These are phyloP conservation scores for Chloropsis hardwickii DNA, from an alignment of 2,113 vertebrate species.

Conservation along the genomic window DNA sequence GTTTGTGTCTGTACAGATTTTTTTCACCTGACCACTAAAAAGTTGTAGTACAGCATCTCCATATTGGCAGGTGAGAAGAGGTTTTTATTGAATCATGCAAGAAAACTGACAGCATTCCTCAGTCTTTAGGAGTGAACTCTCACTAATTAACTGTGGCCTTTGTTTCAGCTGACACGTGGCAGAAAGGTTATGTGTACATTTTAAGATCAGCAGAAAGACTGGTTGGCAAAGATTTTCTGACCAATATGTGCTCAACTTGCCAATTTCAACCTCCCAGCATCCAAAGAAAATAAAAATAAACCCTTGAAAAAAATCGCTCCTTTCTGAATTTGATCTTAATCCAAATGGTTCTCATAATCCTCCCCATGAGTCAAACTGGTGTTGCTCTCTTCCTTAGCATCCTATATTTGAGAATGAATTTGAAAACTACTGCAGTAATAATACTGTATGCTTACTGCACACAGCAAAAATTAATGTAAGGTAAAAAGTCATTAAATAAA, in stretches of 20 bases:
- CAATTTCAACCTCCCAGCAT: not conserved
- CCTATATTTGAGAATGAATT: not conserved
- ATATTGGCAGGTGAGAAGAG: not conserved
- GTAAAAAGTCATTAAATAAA: not conserved
- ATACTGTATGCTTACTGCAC: not conserved
- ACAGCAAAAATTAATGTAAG: not conserved
- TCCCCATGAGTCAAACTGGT: not conserved
- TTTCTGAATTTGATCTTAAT: not conserved
- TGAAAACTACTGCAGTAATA: not conserved
- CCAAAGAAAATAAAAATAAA: not conserved
- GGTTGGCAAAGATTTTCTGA: not conserved
- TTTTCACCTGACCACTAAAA: not conserved
- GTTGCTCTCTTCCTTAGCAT: not conserved
- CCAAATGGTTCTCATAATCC: not conserved
- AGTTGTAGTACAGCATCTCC: not conserved
- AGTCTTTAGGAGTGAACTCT: not conserved
- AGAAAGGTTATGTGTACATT: not conserved
- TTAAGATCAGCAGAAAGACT: not conserved
- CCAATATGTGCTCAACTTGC: not conserved
- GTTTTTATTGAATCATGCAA: not conserved
- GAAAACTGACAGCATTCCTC: not conserved
- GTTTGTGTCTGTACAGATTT: not conserved
- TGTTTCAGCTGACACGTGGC: not conserved
- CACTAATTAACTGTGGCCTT: not conserved
- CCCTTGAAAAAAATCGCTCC: not conserved